Evolutionary conservation across 2,888 invertebrate species (phyloP).

Genomic region (Amiota minor): DNA sequence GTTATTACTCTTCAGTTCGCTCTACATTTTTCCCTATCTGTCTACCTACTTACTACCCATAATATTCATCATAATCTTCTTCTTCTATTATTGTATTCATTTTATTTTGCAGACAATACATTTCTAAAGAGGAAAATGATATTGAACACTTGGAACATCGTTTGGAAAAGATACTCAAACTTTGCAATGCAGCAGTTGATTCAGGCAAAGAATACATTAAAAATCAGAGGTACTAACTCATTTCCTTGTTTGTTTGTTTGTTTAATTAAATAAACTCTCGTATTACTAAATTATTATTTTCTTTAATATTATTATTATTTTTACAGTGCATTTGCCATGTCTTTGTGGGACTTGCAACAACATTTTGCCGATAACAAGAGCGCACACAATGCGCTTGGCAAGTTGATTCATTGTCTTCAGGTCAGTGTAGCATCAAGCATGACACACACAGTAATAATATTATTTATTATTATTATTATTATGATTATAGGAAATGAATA

Average conservation of each 20-base stretch:
- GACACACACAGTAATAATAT: not conserved
- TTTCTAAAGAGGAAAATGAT: slow-evolving; percentile 90
- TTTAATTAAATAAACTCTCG: not conserved
- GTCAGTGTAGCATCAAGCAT: slow-evolving; percentile 69
- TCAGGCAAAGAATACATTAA: slow-evolving; percentile 92
- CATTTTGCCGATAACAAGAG: slow-evolving; percentile 90
- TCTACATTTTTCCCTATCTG: slow-evolving; percentile 23
- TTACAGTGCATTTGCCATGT: slow-evolving; percentile 85
- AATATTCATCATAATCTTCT: not conserved
- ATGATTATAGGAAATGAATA: slow-evolving; percentile 86
- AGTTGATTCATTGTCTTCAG: slow-evolving; percentile 82
- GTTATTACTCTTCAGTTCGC: not conserved
- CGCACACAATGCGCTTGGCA: slow-evolving; percentile 85
- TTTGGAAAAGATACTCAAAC: slow-evolving; percentile 92
- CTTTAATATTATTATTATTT: slow-evolving; percentile 26
- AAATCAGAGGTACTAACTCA: slow-evolving; percentile 85
- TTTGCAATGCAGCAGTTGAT: slow-evolving; percentile 92
- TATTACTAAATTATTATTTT: not conserved
- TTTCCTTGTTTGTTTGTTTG: slow-evolving; percentile 30
- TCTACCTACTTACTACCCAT: slow-evolving; percentile 24
- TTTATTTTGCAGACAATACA: slow-evolving; percentile 79
- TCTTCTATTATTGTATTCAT: no score
- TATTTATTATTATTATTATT: not conserved
- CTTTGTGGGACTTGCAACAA: slow-evolving; percentile 90
- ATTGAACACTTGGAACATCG: slow-evolving; percentile 91